These are phyloP conservation scores for Pachymerium ferrugineum DNA, from an alignment of 2,888 invertebrate species.

Conservation along the genomic window DNA sequence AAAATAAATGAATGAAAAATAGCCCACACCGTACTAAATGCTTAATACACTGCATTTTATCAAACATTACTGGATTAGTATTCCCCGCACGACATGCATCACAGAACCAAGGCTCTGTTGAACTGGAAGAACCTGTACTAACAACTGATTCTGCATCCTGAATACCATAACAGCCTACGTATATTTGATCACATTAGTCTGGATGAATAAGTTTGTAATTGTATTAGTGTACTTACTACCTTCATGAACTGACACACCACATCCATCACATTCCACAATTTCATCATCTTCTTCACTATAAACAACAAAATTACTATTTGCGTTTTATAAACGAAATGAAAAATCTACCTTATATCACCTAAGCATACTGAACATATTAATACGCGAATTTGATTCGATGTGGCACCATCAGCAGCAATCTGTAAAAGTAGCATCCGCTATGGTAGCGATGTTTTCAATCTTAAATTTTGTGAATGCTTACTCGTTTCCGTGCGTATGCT, in stretches of 20 bases:
- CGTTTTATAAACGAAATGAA: neutral
- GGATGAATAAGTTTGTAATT: too few relatives aligned
- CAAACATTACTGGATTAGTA: conserved; percentile 60
- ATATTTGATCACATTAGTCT: too few relatives aligned
- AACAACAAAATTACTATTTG: conserved; percentile 31
- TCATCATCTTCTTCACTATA: conserved; percentile 88
- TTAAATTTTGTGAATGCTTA: conserved; percentile 30
- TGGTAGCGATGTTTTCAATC: too few relatives aligned
- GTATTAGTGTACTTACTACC: conserved; percentile 51
- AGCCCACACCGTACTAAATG: too few relatives aligned
- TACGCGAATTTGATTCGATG: conserved; percentile 49
- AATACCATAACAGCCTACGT: conserved; percentile 81
- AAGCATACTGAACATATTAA: conserved; percentile 88
- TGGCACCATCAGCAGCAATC: conserved; percentile 38
- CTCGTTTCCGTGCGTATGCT: conserved; percentile 42
- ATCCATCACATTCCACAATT: conserved; percentile 94
- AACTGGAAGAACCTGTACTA: conserved; percentile 87
- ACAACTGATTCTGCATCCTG: conserved; percentile 85
- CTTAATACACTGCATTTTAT: neutral
- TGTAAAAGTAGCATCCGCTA: neutral
- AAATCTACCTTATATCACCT: conserved; percentile 60
- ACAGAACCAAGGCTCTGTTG: conserved; percentile 99
- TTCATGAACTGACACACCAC: conserved; percentile 94
- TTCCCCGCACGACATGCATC: conserved; percentile 93
- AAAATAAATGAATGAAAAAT: neutral